Percentiles rank a stretch among this genome's conserved stretches.
These are phyloP conservation scores for Eupelmus urozonus DNA, from an alignment of 2,888 invertebrate species.

Conservation along the genomic window DNA sequence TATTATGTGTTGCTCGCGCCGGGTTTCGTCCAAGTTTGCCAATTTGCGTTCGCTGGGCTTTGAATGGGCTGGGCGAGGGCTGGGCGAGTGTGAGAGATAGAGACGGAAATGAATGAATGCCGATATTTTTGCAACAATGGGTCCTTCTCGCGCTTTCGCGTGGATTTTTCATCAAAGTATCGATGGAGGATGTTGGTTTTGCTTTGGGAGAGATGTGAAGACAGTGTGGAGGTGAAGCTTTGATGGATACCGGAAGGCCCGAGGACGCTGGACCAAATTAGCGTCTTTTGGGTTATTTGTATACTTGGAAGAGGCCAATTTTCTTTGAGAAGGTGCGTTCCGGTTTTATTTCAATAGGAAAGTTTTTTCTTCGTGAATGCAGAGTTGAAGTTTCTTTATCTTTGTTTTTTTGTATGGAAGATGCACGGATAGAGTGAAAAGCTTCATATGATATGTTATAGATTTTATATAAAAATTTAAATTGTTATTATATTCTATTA, in stretches of 20 bases:
- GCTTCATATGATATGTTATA: no score
- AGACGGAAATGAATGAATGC: slow-evolving; percentile 31
- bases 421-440: no score
- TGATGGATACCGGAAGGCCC: neutral
- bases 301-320: neutral
- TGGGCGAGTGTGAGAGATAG: neutral
- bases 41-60: slow-evolving; percentile 56
- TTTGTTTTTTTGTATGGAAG: neutral
- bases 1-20: neutral
- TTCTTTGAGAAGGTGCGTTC: slow-evolving; percentile 22
- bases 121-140: slow-evolving; percentile 29
- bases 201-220: neutral
- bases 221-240: slow-evolving; percentile 7
- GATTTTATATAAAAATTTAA: no score
- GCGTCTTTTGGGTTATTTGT: slow-evolving; percentile 6
- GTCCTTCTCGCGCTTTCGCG: neutral
- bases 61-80: slow-evolving; percentile 44
- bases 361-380: neutral
- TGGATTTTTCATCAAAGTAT: neutral
- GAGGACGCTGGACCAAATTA: slow-evolving; percentile 31
- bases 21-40: slow-evolving; percentile 60
- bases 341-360: neutral
- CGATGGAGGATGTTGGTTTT: slow-evolving; percentile 9
- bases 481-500: no score
- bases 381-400: no score